A percentile compares a stretch with the other conserved stretches of the same genome.
Conservation (phyloP, 2,797 vertebrate genomes). For the Myotis planiceps region DNA sequence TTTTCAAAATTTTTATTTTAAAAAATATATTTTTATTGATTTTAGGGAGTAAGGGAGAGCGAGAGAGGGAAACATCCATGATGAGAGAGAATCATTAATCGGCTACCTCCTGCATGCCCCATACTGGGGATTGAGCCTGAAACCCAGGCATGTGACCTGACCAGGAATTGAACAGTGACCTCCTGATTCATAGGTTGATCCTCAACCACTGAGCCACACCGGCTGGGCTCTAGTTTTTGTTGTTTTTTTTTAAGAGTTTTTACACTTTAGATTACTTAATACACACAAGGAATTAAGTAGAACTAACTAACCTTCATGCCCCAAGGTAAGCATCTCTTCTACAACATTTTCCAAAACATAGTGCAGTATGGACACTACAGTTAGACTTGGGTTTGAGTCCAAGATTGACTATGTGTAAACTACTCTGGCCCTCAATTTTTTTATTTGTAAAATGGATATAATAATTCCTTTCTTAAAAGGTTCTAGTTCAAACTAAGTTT, state of each 20-base stretch:
- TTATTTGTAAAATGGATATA: background rate
- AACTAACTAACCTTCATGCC: background rate
- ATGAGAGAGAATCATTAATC: too few relatives aligned
- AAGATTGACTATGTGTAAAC: background rate
- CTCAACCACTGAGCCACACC: too few relatives aligned
- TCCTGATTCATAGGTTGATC: too few relatives aligned
- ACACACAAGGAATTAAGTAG: background rate
- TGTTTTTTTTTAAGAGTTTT: background rate
- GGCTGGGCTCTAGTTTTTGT: background rate
- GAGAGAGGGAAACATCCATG: too few relatives aligned
- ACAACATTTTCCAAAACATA: background rate
- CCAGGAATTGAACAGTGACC: too few relatives aligned
- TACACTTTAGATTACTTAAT: slow-evolving; percentile 3
- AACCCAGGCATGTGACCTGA: too few relatives aligned
- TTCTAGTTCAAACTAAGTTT: slow-evolving; percentile 25
- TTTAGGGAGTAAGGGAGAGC: too few relatives aligned
- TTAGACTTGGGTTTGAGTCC: slow-evolving; percentile 17
- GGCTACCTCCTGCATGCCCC: too few relatives aligned
- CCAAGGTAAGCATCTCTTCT: background rate
- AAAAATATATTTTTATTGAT: too few relatives aligned
- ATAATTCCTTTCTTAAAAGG: background rate
- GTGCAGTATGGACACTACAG: background rate
- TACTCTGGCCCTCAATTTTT: background rate
- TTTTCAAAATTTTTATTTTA: background rate
- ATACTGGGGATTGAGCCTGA: too few relatives aligned